Evolutionary conservation across 37 sponge, comb jelly and placozoan genomes (phyloP).

Genomic region (Ianthella basta): DNA sequence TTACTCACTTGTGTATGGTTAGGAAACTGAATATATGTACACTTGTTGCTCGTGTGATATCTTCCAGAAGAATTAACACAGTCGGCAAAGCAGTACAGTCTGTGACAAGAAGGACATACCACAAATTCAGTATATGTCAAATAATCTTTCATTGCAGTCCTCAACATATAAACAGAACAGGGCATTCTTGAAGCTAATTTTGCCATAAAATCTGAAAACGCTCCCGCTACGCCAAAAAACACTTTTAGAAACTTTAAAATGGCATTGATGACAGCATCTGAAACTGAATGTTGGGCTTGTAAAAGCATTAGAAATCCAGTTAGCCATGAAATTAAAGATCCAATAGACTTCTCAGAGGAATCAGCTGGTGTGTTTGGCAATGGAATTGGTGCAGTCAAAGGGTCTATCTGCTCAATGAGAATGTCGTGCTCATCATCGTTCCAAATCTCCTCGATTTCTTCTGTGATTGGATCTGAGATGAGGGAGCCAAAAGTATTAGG

Average conservation of each 20-base stretch:
- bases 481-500: too few relatives aligned
- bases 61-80: background rate
- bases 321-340: background rate
- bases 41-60: constrained; percentile 6
- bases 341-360: too few relatives aligned
- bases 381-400: too few relatives aligned
- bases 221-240: background rate
- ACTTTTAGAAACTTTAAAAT: background rate
- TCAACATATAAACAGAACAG: background rate
- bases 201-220: background rate
- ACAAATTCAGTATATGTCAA: background rate
- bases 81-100: background rate
- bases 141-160: background rate
- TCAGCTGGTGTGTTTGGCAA: too few relatives aligned
- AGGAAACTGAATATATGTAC: constrained; percentile 46
- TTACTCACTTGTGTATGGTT: constrained; percentile 38
- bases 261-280: constrained; percentile 15
- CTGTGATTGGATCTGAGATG: too few relatives aligned
- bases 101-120: background rate
- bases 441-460: too few relatives aligned
- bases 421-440: too few relatives aligned
- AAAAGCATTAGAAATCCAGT: background rate
- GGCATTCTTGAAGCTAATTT: background rate
- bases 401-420: too few relatives aligned
- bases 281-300: background rate